These are phyloP conservation scores for Coremacera marginata DNA, from an alignment of 2,888 invertebrate genomes.

Conservation along the genomic window DNA sequence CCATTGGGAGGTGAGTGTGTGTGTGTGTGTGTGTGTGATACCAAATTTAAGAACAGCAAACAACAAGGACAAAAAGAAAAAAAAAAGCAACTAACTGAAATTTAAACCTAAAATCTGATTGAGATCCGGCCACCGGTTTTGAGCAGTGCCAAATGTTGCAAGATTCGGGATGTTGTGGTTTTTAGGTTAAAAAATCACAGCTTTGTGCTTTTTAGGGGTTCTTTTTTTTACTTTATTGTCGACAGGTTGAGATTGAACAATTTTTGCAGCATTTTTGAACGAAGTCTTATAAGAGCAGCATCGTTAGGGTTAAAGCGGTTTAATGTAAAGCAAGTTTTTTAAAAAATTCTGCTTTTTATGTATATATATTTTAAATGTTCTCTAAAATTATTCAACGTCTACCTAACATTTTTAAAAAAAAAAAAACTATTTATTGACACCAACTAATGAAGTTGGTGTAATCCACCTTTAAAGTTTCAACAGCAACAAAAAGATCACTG, in stretches of 20 bases:
- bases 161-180: conserved; percentile 26
- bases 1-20: conserved; percentile 91
- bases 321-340: too few relatives aligned
- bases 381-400: too few relatives aligned
- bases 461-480: not conserved
- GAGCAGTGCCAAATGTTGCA: conserved; percentile 10
- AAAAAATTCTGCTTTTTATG: too few relatives aligned
- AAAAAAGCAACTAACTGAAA: not conserved
- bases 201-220: not conserved
- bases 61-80: not conserved
- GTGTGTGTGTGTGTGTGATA: not conserved
- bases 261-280: not conserved
- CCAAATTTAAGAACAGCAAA: not conserved
- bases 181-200: conserved; percentile 18
- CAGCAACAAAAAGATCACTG: conserved; percentile 2
- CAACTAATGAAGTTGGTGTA: not conserved
- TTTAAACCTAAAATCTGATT: not conserved
- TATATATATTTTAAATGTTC: too few relatives aligned
- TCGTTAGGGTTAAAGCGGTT: too few relatives aligned
- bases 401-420: too few relatives aligned
- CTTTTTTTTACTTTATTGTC: not conserved
- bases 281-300: not conserved
- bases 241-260: not conserved
- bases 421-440: not conserved
- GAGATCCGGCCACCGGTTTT: not conserved